Evolutionary conservation across 2,113 vertebrate species (phyloP).

Genomic region (Solea senegalensis): DNA sequence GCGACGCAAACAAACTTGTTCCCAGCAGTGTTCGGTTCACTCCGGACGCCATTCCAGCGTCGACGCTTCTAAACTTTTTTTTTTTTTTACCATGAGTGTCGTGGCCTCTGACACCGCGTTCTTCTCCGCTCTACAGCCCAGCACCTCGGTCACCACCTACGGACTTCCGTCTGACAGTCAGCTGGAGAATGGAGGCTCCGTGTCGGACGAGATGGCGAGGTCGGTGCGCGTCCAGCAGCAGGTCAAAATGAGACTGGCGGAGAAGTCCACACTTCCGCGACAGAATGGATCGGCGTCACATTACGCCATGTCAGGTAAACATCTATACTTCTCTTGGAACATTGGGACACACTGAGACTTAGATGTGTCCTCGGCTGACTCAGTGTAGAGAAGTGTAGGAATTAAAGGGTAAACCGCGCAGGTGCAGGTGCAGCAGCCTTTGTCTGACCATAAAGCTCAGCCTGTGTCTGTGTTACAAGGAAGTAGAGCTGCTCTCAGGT

Average conservation of each 20-base stretch:
- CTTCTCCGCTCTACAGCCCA: conserved; percentile 78
- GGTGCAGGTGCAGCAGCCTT: not conserved
- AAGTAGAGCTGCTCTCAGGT: not conserved
- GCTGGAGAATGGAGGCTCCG: conserved; percentile 46
- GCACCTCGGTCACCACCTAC: conserved; percentile 76
- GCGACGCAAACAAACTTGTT: conserved; percentile 15
- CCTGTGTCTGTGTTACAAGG: too few relatives aligned
- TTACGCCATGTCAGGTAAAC: conserved; percentile 77
- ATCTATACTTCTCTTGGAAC: not conserved
- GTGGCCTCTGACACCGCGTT: conserved; percentile 67
- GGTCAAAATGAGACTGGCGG: conserved; percentile 77
- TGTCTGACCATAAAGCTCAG: not conserved
- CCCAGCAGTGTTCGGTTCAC: not conserved
- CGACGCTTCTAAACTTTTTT: not conserved
- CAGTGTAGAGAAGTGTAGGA: not conserved
- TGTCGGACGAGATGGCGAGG: conserved; percentile 50
- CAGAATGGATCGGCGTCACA: conserved; percentile 65
- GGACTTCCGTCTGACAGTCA: conserved; percentile 73
- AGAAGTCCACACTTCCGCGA: conserved; percentile 76
- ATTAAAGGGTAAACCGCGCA: not conserved
- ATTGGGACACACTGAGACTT: too few relatives aligned
- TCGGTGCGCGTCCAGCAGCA: conserved; percentile 78
- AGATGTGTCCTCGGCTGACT: not conserved
- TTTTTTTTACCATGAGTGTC: conserved; percentile 55
- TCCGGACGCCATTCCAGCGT: not conserved